phyloP scores from a whole-genome alignment of 2,888 invertebrate species.

The Drosophila mimetica region DNA sequence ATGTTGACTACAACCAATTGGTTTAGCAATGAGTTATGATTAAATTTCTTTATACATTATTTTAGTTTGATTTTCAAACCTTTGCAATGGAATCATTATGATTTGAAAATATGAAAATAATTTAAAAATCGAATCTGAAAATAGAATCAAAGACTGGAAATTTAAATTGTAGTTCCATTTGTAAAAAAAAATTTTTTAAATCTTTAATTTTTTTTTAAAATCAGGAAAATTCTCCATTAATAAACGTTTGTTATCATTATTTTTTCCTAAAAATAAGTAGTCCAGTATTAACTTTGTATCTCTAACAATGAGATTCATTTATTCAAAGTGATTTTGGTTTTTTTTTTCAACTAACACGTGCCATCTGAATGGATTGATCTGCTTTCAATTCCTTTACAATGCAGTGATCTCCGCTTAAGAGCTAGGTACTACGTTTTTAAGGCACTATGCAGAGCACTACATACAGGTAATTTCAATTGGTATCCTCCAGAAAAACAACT shows the following conservation, averaged over 20 bases:
- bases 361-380: conserved; percentile 10
- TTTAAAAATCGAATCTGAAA: too few species aligned
- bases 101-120: too few species aligned
- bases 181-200: too few species aligned
- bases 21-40: conserved; percentile 3
- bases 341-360: conserved; percentile 36
- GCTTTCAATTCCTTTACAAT: conserved; percentile 35
- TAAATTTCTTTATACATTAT: background rate
- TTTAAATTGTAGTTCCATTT: too few species aligned
- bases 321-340: conserved; percentile 34
- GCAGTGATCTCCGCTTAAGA: conserved; percentile 33
- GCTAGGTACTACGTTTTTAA: conserved; percentile 31
- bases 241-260: too few species aligned
- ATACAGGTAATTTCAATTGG: conserved; percentile 24
- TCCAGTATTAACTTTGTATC: conserved; percentile 13
- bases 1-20: background rate
- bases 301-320: conserved; percentile 41
- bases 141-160: too few species aligned
- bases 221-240: too few species aligned
- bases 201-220: too few species aligned
- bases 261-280: too few species aligned
- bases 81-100: too few species aligned
- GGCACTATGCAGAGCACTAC: conserved; percentile 45
- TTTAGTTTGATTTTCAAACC: background rate
- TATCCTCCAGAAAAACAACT: conserved; percentile 11